Evolutionary conservation across 2,888 invertebrate genomes (phyloP).

Genomic region (Euproctis similis): DNA sequence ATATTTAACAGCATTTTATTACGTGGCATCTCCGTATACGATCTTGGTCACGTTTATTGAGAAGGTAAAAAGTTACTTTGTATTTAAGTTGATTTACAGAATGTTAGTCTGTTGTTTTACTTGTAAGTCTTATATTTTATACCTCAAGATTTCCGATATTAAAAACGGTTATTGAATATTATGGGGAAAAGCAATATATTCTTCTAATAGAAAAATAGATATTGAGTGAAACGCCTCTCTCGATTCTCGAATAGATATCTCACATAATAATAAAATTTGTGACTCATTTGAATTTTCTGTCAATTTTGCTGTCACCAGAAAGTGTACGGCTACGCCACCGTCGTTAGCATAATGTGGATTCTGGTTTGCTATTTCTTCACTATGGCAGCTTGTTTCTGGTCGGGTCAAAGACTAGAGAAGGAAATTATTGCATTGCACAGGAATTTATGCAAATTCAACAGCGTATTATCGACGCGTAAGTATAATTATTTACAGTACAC

Average conservation of each 20-base stretch:
- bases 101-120: background rate
- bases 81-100: background rate
- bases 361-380: too few relatives aligned
- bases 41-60: background rate
- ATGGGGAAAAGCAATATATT: too few relatives aligned
- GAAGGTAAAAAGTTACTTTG: background rate
- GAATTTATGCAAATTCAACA: background rate
- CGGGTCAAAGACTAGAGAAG: background rate
- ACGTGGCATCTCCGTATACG: background rate
- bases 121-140: background rate
- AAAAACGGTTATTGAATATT: too few relatives aligned
- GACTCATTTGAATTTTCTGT: too few relatives aligned
- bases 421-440: background rate
- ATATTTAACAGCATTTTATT: background rate
- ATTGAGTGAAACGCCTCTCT: too few relatives aligned
- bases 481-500: background rate
- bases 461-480: background rate
- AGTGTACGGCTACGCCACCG: too few relatives aligned
- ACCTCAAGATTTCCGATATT: background rate
- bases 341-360: too few relatives aligned
- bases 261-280: too few relatives aligned
- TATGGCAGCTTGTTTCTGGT: too few relatives aligned
- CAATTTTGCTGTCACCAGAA: too few relatives aligned
- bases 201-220: too few relatives aligned
- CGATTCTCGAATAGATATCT: too few relatives aligned